phyloP scores from a whole-genome alignment of 53 echinoderm and acorn worm genomes.

The Paracentrotus lividus region DNA sequence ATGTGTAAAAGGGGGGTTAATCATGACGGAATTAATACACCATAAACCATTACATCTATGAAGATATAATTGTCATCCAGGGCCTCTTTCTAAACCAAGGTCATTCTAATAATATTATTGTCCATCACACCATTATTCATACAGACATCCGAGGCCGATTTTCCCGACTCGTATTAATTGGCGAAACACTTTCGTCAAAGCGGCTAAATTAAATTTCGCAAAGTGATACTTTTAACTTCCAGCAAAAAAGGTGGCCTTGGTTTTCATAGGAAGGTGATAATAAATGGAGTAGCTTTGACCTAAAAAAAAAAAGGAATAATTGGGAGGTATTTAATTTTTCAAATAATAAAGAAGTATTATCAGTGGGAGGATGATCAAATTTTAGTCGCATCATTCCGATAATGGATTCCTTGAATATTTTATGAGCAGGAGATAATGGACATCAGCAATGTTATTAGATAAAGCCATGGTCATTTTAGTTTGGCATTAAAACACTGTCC shows the following conservation, averaged over 20 bases:
- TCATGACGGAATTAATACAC: slow-evolving; percentile 34
- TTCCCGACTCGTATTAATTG: not conserved
- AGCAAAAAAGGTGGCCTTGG: not conserved
- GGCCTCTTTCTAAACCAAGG: not conserved
- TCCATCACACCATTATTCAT: not conserved
- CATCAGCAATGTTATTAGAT: slow-evolving; percentile 23
- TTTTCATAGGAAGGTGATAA: not conserved
- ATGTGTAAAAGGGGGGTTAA: not conserved
- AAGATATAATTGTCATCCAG: not conserved
- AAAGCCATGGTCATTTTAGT: not conserved
- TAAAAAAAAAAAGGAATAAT: not conserved
- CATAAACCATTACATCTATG: not conserved
- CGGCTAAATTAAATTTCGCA: slow-evolving; percentile 36
- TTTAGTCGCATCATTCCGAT: slow-evolving; percentile 14
- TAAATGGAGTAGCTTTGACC: not conserved
- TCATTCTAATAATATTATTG: not conserved
- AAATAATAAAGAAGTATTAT: not conserved
- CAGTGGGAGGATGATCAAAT: not conserved
- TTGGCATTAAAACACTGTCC: slow-evolving; percentile 21
- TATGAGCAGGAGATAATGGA: not conserved
- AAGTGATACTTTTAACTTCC: slow-evolving; percentile 28
- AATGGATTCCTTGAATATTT: slow-evolving; percentile 31
- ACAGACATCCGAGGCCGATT: not conserved
- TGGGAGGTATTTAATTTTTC: not conserved
- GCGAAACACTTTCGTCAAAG: slow-evolving; percentile 32